Percentiles rank a stretch among this genome's conserved stretches.
phyloP scores from a whole-genome alignment of 2,113 vertebrate species.

The Nothocercus nigrocapillus region DNA sequence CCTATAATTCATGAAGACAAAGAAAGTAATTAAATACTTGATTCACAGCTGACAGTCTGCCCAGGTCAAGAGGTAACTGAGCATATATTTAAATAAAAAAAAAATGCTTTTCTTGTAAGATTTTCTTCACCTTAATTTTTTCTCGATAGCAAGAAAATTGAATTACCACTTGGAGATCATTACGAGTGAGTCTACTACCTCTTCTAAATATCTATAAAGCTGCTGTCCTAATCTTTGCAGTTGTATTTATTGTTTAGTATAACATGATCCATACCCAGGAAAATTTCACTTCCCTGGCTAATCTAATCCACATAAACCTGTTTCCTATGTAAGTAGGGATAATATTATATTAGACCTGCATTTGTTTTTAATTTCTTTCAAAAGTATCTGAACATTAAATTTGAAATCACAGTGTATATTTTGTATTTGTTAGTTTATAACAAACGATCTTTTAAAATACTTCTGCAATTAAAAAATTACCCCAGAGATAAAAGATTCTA shows the following conservation, averaged over 20 bases:
- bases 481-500: neutral
- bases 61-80: neutral
- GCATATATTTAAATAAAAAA: neutral
- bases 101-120: slow-evolving; percentile 6
- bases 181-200: neutral
- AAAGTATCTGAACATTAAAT: neutral
- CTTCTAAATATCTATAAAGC: neutral
- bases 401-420: neutral
- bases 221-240: neutral
- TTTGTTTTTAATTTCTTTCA: neutral
- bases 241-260: slow-evolving; percentile 8
- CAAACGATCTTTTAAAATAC: neutral
- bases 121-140: neutral
- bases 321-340: slow-evolving; percentile 4
- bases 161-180: slow-evolving; percentile 7
- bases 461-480: slow-evolving; percentile 10
- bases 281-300: neutral
- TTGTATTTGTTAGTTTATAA: neutral
- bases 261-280: neutral
- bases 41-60: neutral
- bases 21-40: neutral
- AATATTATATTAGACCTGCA: neutral
- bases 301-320: neutral
- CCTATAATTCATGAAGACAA: neutral
- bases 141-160: neutral